Base-by-base conservation (phyloP, 1,140 invertebrate genomes). In the Saxidomus purpurata region DNA sequence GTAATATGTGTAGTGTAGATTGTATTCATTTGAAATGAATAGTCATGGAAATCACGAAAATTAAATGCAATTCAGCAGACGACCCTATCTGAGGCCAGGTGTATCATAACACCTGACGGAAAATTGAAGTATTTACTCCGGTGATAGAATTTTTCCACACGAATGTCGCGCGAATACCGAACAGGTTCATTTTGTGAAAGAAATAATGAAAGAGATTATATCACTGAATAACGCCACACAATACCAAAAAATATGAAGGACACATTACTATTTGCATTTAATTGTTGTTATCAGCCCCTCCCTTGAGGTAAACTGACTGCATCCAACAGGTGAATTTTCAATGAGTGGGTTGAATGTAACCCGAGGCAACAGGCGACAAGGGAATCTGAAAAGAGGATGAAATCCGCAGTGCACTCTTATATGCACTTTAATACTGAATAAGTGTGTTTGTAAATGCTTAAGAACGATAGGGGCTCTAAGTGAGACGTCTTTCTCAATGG, bases 121-220 rank as follows among this genome's bases (percentile, higher is more conserved):
- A 79, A 79, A 52, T 52, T 52, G 43, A 67, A 77, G 74, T 77
- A 49, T 77, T 77, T 77, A 52, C 25, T 28, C 40, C 13, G 22
- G 47, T 49, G 28, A 55, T 17, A 79, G 15, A 47, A 28, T 85
- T 85, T 34, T 36, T 55, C 67, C 83, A 76, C 67, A 67, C 83
- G 83, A 38, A 61, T 74, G 83, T 71, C 63, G 67, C 43, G 40
- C 43, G 82, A 43, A 38, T 84, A 15, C 28, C 40, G 11, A 47
- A 84, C 82, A 84, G 28, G 52, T 82, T 28, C 34, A 71, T 28
- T 71, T 28, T 13, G 13, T 38, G 36, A 28, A 40, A 71, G 25
- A 71, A 40, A 17, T n/a, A 28, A 36, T 71, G 22, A 38, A 71
- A 71, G 67, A 71, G 67, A 71, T 71, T 71, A 71, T 59, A 59